phyloP scores from a whole-genome alignment of 1,140 invertebrate species.

The Brachionus rubens region DNA sequence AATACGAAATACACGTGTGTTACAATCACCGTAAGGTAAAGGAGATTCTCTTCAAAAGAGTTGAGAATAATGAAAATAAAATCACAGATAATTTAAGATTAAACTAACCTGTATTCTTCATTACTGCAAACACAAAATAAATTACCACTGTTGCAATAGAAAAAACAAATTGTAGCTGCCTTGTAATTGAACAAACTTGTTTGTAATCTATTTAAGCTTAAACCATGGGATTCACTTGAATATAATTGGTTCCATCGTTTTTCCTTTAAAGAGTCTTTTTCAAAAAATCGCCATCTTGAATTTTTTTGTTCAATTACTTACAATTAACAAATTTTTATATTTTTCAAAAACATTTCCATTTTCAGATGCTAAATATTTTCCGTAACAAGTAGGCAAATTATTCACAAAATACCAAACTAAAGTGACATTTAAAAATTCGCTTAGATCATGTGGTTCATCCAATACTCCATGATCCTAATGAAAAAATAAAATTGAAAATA shows the following conservation, averaged over 20 bases:
- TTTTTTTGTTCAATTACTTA: slow-evolving; percentile 3
- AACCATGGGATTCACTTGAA: slow-evolving; percentile 25
- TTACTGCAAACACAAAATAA: slow-evolving; percentile 44
- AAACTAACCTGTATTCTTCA: slow-evolving; percentile 34
- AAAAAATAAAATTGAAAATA: not conserved
- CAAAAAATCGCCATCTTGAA: too few relatives aligned
- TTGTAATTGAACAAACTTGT: slow-evolving; percentile 41
- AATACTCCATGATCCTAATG: not conserved
- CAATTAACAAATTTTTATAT: slow-evolving; percentile 13
- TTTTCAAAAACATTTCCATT: slow-evolving; percentile 42
- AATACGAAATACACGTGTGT: slow-evolving; percentile 13
- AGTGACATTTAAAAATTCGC: slow-evolving; percentile 26
- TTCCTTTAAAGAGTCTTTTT: too few relatives aligned
- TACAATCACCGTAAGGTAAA: slow-evolving; percentile 4
- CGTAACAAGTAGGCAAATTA: slow-evolving; percentile 39
- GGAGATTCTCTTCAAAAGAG: slow-evolving; percentile 26
- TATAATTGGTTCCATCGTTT: slow-evolving; percentile 3
- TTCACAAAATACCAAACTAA: slow-evolving; percentile 34
- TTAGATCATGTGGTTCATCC: not conserved
- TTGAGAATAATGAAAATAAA: not conserved
- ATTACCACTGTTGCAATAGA: slow-evolving; percentile 41
- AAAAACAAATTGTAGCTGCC: slow-evolving; percentile 30
- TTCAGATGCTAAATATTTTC: slow-evolving; percentile 1
- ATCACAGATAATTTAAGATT: not conserved
- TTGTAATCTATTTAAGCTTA: slow-evolving; percentile 41